Base-by-base conservation (phyloP, 2,797 vertebrate species). In the Eulemur albifrons region DNA sequence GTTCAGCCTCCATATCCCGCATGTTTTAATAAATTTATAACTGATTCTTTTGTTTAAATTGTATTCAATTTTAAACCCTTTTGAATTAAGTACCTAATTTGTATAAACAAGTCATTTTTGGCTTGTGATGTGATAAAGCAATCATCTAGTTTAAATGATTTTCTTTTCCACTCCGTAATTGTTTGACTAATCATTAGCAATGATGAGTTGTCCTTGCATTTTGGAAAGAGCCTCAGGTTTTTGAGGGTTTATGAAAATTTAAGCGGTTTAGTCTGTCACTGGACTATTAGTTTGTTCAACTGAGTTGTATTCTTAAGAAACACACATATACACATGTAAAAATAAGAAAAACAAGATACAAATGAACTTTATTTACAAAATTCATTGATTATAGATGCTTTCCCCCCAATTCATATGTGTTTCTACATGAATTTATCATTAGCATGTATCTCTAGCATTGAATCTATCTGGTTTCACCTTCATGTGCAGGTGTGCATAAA, bases 11-110 rank as follows among this genome's bases (percentile, higher is more conserved):
- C 15, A 4, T 27, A 67, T 23, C n/a, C 75, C 57, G 4, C 25
- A 67, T 5, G 43, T 43, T 90, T 86, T 48, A 3, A 43, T 79
- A 83, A 61, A 8, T 67, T 81, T 65, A 52, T 65, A 77, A 32
- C 7, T 84, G 52, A 87, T 61, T 90, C 48, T 90, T 94, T 91
- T 27, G 69, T 63, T 94, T 84, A 87, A 48, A 80, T 77, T 81
- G 9, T 17, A 85, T 87, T 84, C 80, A 38, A 38, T 86, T 89
- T 65, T 57, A 86, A 89, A 57, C 5, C 14, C 2, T 63, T 88
- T 90, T 32, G 67, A n/a, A 35, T 77, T 57, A 84, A 80, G 12
- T 79, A 23, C 25, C 48, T 70, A 72, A 35, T 54, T 69, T 79
- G 5, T 11, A 23, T 80, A 70, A 92, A 77, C 30, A 5, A 57